Base-by-base conservation (phyloP, 2,888 invertebrate species). In the Endotricha flammealis region DNA sequence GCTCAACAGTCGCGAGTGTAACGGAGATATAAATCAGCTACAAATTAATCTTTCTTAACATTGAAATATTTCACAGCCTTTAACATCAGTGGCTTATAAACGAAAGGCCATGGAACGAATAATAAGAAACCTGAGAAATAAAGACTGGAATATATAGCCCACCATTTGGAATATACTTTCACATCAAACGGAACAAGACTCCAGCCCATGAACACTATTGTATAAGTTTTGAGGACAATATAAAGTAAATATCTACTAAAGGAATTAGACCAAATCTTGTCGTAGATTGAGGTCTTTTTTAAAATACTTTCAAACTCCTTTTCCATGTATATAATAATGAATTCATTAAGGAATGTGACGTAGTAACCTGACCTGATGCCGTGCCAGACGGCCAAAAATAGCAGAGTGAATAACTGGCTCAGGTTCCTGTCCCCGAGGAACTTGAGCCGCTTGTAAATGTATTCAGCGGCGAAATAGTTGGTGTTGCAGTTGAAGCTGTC, bases 311-410 rank as follows among this genome's bases (percentile, higher is more conserved):
- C 89, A 0, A 92, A 53, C 63, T 95, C 94, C 78, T 92, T 94
- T 61, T 98, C 97, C 64, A 94, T 90, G 44, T 90, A 90, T 70
- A 97, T 94, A 17, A 95, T 92, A 17, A 95, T 78, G 66, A 97
- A 98, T 67, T 99, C 99, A 74, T 96, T 91, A 38, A 95, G 89
- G 87, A 99, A 99, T 29, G 95, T 93, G 60, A 95, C 87, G 68
- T 97, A 99, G 65, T 99, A 99, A 1, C 99, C 98, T 6, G 94
- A 91, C 65, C 96, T 94, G 34, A 96, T 91, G 7, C 99, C 99
- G 75, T 99, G 99, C 99, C 99, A 99, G 0, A 97, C 63, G 0
- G 99, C 97, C 23, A 99, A 89, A 78, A 98, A 99, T 0, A 91
- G 38, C 24, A 99, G 80, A 0, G 98, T 95, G 0, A 90, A 88